Base-by-base conservation (phyloP, 2,113 vertebrate species). In the Pteruthius melanotis region DNA sequence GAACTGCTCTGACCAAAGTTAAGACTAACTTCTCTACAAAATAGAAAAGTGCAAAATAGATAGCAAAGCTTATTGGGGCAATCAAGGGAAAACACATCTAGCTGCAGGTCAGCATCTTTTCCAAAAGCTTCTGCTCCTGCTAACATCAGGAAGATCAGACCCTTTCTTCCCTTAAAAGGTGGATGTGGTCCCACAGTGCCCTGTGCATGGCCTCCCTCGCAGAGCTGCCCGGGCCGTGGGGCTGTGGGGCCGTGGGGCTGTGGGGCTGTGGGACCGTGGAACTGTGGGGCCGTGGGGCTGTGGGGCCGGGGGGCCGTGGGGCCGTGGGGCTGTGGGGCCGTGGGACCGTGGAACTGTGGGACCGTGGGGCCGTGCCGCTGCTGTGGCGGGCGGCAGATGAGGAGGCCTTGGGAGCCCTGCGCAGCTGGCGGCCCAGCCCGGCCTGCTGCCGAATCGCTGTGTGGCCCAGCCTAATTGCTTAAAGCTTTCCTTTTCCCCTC, bases 391-490 rank as follows among this genome's bases (percentile, higher is more conserved):
- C 15, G 0, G 83, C 66, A 27, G 42, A 63, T 14, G 53, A 30
- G 71, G 81, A 45, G 3, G 42, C 75, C 39, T 10, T 2, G 47
- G 50, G 79, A 94, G 68, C 87, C 52, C 87, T 0, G 2, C 30
- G 1, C 84, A 69, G 91, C 94, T 27, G 81, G 84, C 6, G 0
- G 40, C 40, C 40, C 40, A 14, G 65, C 61, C 87, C 91, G 0
- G 92, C 90, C 56, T 12, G 68, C 83, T 93, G 92, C 92, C 8
- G 10, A 89, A 50, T 86, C 21, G 24, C 90, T 97, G 93, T 81
- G 92, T 96, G 95, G 93, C 88, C 90, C 26, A 1, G 64, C 52
- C 85, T 95, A 90, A 93, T 95, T 92, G 77, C 93, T 95, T 93
- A 89, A 94, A 95, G 88, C 93, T 95, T 96, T 96, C 65, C 60